Base-by-base conservation (phyloP, 1,140 invertebrate genomes). In the Panulirus ornatus region DNA sequence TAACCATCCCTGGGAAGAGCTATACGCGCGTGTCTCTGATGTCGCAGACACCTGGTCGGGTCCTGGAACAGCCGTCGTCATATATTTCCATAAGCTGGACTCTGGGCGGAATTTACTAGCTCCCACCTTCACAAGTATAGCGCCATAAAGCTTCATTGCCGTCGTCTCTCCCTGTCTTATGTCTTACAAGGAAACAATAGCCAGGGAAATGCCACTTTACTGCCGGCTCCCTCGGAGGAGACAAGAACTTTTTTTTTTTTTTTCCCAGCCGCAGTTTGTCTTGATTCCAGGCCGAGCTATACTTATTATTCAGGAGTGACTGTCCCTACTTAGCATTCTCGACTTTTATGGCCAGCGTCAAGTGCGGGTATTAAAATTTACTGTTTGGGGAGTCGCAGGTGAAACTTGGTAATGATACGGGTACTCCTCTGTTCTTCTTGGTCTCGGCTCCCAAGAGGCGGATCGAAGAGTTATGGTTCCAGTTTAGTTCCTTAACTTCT, bases 61-160 rank as follows among this genome's bases (percentile, higher is more conserved):
- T 54, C 16, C 51, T 63, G 85, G 51, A 63, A 70, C 85, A 42
- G 19, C 85, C 38, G 75, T 88, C 85, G 76, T 88, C 85, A 88
- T 88, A 81, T 88, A 88, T 88, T 88, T 88, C 85, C 85, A 88
- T 88, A 88, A 88, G 85, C 85, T 88, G 85, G 85, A 88, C 85
- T 88, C 85, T 66, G 76, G n/a, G 58, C 75, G 54, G 75, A 88
- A 78, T 81, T 79, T 81, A 81, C 75, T 63, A 79, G 38, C 85
- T 88, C 85, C 85, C 85, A 88, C 85, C 85, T 88, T 88, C 85
- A 88, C 85, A 88, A 88, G 85, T 88, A 81, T 71, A 81, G 85
- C 85, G 54, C 85, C 85, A 88, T 88, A 88, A 88, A 88, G 58
- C 85, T 88, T 88, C 85, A 88, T 88, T 88, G 85, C 85, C 85